A percentile compares a stretch with the other conserved stretches of the same genome.
phyloP scores from a whole-genome alignment of 2,888 invertebrate species.

The Drosophila histrio region DNA sequence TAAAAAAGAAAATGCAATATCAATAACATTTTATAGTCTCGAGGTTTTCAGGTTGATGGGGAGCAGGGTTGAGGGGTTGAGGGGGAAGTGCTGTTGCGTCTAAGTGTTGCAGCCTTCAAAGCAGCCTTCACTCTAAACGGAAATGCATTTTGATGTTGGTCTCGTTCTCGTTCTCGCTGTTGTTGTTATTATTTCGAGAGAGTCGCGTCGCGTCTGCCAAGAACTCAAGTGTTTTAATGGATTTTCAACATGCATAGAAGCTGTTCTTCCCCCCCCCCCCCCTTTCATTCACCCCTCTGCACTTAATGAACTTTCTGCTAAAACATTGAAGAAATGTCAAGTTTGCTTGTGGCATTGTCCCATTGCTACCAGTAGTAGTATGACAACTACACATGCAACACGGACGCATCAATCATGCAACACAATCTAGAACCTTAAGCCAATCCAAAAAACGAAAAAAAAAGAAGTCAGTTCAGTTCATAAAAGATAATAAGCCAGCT shows the following conservation, averaged over 20 bases:
- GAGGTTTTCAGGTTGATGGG: not conserved
- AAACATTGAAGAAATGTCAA: slow-evolving; percentile 72
- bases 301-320: slow-evolving; percentile 56
- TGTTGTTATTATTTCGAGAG: slow-evolving; percentile 41
- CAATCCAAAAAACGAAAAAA: slow-evolving; percentile 27
- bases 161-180: not conserved
- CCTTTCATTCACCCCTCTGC: not conserved
- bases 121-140: slow-evolving; percentile 65
- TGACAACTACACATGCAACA: slow-evolving; percentile 63
- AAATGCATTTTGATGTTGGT: slow-evolving; percentile 75
- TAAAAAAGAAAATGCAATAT: slow-evolving; percentile 81
- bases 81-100: slow-evolving; percentile 57
- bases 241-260: slow-evolving; percentile 62
- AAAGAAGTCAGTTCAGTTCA: slow-evolving; percentile 63
- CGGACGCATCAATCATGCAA: slow-evolving; percentile 62
- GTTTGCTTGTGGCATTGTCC: slow-evolving; percentile 41
- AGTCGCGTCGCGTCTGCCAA: slow-evolving; percentile 66
- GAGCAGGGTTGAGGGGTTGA: not conserved
- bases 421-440: slow-evolving; percentile 49
- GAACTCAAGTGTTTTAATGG: slow-evolving; percentile 78
- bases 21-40: slow-evolving; percentile 78
- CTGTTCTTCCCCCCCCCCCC: slow-evolving; percentile 26
- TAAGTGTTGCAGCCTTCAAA: slow-evolving; percentile 76
- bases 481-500: slow-evolving; percentile 79
- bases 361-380: not conserved